Conservation (phyloP, 1,140 invertebrate species). For the Bombus cullumanus region DNA sequence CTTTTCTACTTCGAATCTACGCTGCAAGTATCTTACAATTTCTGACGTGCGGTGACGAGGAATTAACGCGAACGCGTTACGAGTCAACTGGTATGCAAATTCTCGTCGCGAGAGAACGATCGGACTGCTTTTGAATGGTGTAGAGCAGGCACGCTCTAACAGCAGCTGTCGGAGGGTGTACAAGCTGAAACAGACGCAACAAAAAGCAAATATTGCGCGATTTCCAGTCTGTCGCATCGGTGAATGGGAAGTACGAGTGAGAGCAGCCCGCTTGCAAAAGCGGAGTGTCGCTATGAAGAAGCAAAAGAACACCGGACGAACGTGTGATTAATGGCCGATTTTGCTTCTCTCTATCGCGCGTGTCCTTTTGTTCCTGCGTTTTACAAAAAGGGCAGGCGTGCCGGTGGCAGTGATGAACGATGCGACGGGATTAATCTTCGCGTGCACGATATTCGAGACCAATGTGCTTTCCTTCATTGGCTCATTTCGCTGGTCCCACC, state of each 20-base stretch:
- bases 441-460: constrained; percentile 12
- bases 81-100: background rate
- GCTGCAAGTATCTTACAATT: no score
- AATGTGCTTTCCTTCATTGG: background rate
- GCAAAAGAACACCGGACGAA: constrained; percentile 39
- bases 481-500: background rate
- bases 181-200: background rate
- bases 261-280: background rate
- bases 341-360: constrained; percentile 49
- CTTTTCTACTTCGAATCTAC: no score
- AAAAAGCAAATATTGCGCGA: constrained; percentile 32
- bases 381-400: constrained; percentile 56
- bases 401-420: constrained; percentile 68
- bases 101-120: background rate
- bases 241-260: background rate
- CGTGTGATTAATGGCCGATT: constrained; percentile 62
- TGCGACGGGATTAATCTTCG: constrained; percentile 66
- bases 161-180: no score
- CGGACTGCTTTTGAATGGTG: background rate
- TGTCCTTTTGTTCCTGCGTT: constrained; percentile 53
- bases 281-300: background rate
- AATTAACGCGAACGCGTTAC: background rate
- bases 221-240: constrained; percentile 7
- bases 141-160: no score
- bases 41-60: no score